Conservation (phyloP, 2,888 invertebrate species). For the Pristionchus maxplancki region DNA sequence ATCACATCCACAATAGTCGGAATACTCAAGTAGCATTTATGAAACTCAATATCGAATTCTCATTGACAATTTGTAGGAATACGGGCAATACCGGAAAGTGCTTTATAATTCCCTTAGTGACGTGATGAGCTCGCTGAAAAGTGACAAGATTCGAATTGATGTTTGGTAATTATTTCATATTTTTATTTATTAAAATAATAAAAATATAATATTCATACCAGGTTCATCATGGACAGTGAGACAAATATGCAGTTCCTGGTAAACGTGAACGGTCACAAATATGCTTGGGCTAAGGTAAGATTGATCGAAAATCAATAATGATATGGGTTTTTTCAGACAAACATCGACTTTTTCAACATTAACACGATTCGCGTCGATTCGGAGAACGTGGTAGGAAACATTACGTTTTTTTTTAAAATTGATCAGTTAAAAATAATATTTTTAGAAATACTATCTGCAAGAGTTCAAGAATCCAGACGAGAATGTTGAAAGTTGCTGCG, state of each 20-base stretch:
- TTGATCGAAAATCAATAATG: too few species aligned
- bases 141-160: background rate
- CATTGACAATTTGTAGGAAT: too few species aligned
- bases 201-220: background rate
- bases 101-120: background rate
- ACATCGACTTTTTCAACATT: background rate
- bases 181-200: too few species aligned
- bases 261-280: background rate
- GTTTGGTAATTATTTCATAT: too few species aligned
- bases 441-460: background rate
- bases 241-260: background rate
- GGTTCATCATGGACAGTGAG: background rate
- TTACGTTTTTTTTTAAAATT: background rate
- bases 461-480: background rate
- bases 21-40: background rate
- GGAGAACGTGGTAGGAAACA: background rate
- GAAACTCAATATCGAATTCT: too few species aligned
- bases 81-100: background rate
- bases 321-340: background rate
- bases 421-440: too few species aligned
- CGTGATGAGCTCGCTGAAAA: background rate
- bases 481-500: background rate
- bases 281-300: background rate
- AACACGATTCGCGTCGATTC: constrained; percentile 19
- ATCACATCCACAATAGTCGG: too few species aligned